Percentiles rank a stretch among this genome's conserved stretches.
Conservation (phyloP, 30 jellyfish, hydroid and myxozoan species). For the Chrysaora quinquecirrha region DNA sequence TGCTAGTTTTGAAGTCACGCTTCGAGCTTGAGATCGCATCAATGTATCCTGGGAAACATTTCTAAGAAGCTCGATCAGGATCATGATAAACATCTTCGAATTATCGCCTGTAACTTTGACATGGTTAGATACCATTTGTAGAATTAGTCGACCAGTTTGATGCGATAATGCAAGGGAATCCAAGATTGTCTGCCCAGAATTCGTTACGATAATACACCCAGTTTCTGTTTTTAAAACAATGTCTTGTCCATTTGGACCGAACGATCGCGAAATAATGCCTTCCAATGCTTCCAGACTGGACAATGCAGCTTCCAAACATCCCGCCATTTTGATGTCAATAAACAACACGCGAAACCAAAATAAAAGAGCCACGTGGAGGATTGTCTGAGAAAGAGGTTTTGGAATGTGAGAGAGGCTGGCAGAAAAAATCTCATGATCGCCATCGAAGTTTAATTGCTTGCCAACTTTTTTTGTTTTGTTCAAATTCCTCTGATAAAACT, state of each 20-base stretch:
- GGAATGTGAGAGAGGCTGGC: no score
- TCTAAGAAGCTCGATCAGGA: constrained; percentile 25
- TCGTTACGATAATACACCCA: constrained; percentile 64
- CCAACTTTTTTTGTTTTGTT: no score
- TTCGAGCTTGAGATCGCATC: background rate
- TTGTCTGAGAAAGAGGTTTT: no score
- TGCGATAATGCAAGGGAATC: constrained; percentile 52
- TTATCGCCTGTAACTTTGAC: constrained; percentile 59
- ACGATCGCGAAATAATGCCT: constrained; percentile 26
- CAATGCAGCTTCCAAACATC: constrained; percentile 39
- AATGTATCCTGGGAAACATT: background rate
- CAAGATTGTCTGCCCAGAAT: constrained; percentile 41
- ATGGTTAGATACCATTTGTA: constrained; percentile 24
- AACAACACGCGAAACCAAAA: no score
- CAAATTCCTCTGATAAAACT: no score
- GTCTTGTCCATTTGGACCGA: constrained; percentile 76
- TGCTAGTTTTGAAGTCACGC: constrained; percentile 7
- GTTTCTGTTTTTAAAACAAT: constrained; percentile 52
- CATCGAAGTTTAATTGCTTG: no score
- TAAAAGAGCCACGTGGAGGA: no score
- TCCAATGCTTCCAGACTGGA: constrained; percentile 12
- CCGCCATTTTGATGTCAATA: constrained; percentile 75
- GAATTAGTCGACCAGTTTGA: constrained; percentile 33
- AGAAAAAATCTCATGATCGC: background rate
- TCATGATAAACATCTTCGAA: constrained; percentile 38